Percentiles rank a stretch among this genome's conserved stretches.
Evolutionary conservation across 2,888 invertebrate genomes (phyloP).

Genomic region (Acrobasis repandana): DNA sequence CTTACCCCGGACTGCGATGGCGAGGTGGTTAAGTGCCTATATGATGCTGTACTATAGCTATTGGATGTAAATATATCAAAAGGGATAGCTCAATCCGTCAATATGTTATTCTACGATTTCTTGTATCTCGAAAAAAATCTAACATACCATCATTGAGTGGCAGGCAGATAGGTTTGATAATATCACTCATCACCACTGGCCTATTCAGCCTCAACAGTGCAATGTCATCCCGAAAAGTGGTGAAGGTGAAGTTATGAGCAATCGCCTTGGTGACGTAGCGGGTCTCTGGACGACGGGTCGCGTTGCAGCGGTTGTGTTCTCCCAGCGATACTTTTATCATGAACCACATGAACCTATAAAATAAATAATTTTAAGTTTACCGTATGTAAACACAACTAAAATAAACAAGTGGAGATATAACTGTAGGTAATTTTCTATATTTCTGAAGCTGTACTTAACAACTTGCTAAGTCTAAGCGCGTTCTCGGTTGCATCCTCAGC

Average conservation of each 20-base stretch:
- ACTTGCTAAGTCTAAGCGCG: no score
- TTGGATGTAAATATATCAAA: no score
- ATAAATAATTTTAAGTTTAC: neutral
- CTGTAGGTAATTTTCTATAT: no score
- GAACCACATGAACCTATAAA: constrained; percentile 92
- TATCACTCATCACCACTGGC: constrained; percentile 88
- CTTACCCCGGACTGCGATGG: no score
- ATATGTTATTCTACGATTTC: no score
- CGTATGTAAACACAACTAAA: no score
- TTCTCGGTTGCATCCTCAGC: no score
- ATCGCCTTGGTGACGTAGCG: constrained; percentile 89
- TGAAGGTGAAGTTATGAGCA: constrained; percentile 90
- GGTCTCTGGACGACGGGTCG: constrained; percentile 87
- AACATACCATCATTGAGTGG: constrained; percentile 85
- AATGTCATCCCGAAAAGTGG: constrained; percentile 93
- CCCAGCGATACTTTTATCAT: constrained; percentile 94
- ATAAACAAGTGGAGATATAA: neutral
- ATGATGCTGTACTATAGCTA: no score
- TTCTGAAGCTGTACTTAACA: no score
- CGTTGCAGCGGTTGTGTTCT: constrained; percentile 92
- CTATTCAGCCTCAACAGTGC: constrained; percentile 90
- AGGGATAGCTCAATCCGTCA: no score
- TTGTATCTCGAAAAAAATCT: no score
- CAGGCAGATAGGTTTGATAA: constrained; percentile 91
- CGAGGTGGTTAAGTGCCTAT: no score